Conservation (phyloP, 2,797 vertebrate genomes). For the Tapirus indicus region DNA sequence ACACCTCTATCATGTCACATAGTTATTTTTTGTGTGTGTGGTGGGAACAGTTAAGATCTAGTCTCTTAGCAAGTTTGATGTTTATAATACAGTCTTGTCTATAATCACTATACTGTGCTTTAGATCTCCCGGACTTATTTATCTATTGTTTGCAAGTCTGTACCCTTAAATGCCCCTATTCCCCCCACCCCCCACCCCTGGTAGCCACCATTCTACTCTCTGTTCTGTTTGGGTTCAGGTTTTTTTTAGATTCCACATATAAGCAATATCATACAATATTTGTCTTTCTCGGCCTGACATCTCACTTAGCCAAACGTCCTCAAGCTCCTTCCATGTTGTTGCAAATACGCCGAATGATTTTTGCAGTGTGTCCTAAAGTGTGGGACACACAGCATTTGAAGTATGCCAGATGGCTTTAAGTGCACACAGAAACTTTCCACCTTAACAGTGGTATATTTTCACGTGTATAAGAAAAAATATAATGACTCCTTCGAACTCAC, state of each 20-base stretch:
- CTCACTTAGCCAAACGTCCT: too few relatives aligned
- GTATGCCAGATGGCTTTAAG: not conserved
- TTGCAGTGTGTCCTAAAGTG: not conserved
- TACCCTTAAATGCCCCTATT: not conserved
- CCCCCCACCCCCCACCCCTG: too few relatives aligned
- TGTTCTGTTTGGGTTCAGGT: not conserved
- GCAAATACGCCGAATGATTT: not conserved
- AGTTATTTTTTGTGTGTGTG: too few relatives aligned
- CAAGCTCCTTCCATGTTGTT: too few relatives aligned
- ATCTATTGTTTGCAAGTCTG: not conserved
- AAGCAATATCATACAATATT: too few relatives aligned
- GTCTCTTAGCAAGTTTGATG: not conserved
- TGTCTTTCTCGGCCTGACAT: too few relatives aligned
- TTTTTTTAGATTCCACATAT: too few relatives aligned
- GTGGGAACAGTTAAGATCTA: too few relatives aligned
- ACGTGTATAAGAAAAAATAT: not conserved
- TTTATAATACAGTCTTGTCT: not conserved
- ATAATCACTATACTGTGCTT: not conserved
- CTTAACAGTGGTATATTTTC: not conserved
- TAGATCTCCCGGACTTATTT: not conserved
- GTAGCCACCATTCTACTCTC: not conserved
- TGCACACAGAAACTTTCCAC: not conserved
- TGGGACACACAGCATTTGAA: rapidly evolving
- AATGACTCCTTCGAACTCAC: not conserved
- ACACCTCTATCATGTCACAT: too few relatives aligned